Base-by-base conservation (phyloP, 2,113 vertebrate genomes). In the Mesembrinibis cayennensis region DNA sequence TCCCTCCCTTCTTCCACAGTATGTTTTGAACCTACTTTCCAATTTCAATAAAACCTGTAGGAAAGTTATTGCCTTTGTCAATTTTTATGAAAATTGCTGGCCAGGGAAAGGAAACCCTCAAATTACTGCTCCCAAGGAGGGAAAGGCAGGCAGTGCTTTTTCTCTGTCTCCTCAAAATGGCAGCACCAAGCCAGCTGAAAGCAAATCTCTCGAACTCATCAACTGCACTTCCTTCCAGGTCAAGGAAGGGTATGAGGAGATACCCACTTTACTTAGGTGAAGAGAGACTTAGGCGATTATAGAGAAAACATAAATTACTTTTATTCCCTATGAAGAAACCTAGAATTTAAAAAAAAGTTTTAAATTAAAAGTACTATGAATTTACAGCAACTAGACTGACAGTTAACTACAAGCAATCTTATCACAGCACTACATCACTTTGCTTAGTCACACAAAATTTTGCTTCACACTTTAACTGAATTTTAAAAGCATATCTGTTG, bases 371-470 rank as follows among this genome's bases (percentile, higher is more conserved):
- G 66, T 40, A 61, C 30, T 49, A 22, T 16, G 27, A 66, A 77
- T 63, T 80, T 58, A 45, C 40, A 86, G 49, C 34, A 81, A 61
- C n/a, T 44, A 76, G 74, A 40, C 32, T 63, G 32, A n/a, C 36
- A 86, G 53, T 56, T 80, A 92, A 53, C 49, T 40, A 30, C 40
- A 88, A 77, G 67, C 40, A 52, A 80, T 52, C 62, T 88, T 79
- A 80, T 2, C 93, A 87, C 50, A 90, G 45, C 80, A 73, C 82
- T 61, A 44, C 59, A 15, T 42, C 84, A 13, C 87, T 85, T 59
- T 56, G 67, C 83, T 93, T 89, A 93, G 89, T 91, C 89, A 95
- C 52, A 63, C 81, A 72, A 62, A 62, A 44, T 52, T 93, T 47
- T 85, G 44, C 30, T 94, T 93, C 14, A 2, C 79, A 88, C 79